These are phyloP conservation scores for Stomatorhinus walkeri DNA, from an alignment of 2,797 vertebrate genomes.

Conservation along the genomic window DNA sequence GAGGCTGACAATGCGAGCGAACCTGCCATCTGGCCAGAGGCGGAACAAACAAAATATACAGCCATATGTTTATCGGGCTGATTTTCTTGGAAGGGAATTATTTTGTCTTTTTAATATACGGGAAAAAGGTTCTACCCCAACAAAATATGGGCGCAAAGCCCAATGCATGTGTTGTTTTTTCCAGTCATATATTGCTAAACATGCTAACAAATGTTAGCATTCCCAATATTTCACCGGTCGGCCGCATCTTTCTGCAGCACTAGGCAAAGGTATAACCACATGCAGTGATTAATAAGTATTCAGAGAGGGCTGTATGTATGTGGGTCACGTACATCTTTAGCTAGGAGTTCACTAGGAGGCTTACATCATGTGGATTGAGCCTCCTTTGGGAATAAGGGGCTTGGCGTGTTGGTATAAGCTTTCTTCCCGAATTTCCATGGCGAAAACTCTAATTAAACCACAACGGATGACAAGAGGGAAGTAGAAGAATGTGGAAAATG, in stretches of 20 bases:
- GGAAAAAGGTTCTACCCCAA: background rate
- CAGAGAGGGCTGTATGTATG: background rate
- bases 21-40: conserved; percentile 8
- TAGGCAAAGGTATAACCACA: background rate
- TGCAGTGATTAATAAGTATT: background rate
- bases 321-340: background rate
- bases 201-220: background rate
- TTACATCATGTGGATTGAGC: background rate
- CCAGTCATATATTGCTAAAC: background rate
- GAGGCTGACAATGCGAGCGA: background rate
- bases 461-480: background rate
- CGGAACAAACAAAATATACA: background rate
- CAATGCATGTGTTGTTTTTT: background rate
- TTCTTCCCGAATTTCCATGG: background rate
- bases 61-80: background rate
- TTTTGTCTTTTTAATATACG: background rate
- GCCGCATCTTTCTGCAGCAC: background rate
- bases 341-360: background rate
- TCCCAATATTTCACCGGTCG: background rate
- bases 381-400: background rate
- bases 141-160: background rate
- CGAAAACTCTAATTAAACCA: background rate
- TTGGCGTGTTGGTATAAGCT: background rate
- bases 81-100: background rate
- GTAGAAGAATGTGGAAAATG: background rate